Evolutionary conservation across 2,797 vertebrate genomes (phyloP).

Genomic region (Ceryle rudis): DNA sequence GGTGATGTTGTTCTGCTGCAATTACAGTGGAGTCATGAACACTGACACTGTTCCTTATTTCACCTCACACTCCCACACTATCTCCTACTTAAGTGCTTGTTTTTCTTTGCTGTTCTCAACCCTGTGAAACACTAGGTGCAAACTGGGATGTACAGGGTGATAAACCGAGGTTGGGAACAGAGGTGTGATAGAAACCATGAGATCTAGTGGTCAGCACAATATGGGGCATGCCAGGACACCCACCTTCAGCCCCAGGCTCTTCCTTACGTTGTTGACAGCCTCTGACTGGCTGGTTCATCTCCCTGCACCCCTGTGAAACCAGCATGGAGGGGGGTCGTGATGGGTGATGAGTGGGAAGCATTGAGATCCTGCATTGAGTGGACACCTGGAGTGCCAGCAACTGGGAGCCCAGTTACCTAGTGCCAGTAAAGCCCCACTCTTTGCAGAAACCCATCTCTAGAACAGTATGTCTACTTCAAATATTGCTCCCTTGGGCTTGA

Average conservation of each 20-base stretch:
- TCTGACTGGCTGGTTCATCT: background rate
- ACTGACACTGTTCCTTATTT: background rate
- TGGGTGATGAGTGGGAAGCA: background rate
- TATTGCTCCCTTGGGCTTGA: background rate
- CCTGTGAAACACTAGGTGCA: background rate
- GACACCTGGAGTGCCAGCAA: background rate
- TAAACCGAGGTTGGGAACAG: rapidly evolving
- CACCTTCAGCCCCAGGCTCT: background rate
- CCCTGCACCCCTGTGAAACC: background rate
- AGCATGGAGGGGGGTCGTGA: background rate
- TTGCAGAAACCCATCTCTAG: background rate
- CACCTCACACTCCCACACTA: conserved; percentile 20
- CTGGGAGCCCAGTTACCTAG: background rate
- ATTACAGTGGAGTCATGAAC: background rate
- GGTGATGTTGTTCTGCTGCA: background rate
- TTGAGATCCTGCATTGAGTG: background rate
- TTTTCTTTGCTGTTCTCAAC: background rate
- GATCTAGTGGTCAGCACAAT: background rate
- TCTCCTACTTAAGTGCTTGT: background rate
- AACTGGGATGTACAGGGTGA: background rate
- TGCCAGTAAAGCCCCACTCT: background rate
- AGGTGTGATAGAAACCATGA: background rate
- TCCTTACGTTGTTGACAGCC: background rate
- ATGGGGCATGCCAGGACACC: rapidly evolving
- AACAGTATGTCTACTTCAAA: background rate